phyloP scores from a whole-genome alignment of 2,797 vertebrate species.

The Scarus forsteni region DNA sequence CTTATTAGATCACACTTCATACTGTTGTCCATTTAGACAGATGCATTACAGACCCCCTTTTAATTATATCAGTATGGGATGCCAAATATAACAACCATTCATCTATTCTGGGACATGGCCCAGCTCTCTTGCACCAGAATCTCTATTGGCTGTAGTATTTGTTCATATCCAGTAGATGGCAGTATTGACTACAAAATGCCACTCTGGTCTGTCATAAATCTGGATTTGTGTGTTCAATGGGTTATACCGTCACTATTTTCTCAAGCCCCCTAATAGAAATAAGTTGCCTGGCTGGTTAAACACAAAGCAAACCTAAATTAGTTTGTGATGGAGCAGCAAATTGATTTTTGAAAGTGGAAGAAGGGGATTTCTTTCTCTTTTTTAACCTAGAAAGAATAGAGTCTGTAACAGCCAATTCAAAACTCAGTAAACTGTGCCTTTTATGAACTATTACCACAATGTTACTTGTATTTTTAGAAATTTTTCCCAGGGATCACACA shows the following conservation, averaged over 20 bases:
- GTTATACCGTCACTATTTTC: slow-evolving; percentile 6
- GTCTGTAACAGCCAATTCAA: neutral
- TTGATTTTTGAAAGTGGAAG: slow-evolving; percentile 23
- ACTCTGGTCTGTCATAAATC: slow-evolving; percentile 1
- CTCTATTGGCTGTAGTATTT: neutral
- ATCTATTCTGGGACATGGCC: slow-evolving; percentile 19
- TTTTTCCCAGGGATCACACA: too few species aligned
- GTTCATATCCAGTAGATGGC: slow-evolving; percentile 57
- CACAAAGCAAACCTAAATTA: slow-evolving; percentile 29
- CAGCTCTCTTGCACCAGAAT: neutral
- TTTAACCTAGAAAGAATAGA: neutral
- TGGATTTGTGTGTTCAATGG: slow-evolving; percentile 15
- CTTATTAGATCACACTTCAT: slow-evolving; percentile 5
- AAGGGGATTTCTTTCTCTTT: neutral
- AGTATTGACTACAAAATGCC: slow-evolving; percentile 43
- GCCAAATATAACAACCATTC: slow-evolving; percentile 7
- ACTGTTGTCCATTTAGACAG: neutral
- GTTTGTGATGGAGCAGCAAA: slow-evolving; percentile 23
- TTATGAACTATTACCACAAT: neutral
- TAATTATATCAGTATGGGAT: slow-evolving; percentile 7
- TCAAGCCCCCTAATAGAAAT: slow-evolving; percentile 14
- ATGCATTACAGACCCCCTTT: neutral
- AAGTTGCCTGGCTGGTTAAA: slow-evolving; percentile 19
- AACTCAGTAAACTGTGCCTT: neutral
- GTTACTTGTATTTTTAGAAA: neutral